Conservation (phyloP, 1,140 invertebrate genomes). For the Tetramorium alpestre region DNA sequence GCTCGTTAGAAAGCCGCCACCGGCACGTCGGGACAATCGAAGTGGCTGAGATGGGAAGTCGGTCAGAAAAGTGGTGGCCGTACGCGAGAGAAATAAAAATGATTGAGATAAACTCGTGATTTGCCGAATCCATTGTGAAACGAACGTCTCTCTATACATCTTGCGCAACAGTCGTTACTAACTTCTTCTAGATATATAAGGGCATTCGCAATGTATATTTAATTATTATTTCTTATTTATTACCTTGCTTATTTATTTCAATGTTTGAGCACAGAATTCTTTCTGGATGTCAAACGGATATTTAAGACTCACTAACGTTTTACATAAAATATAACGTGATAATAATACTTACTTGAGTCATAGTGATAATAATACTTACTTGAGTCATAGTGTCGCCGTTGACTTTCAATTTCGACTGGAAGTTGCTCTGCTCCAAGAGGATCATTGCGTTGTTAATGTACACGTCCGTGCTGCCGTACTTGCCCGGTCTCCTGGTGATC, state of each 20-base stretch:
- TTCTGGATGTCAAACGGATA: background rate
- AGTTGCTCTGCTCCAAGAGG: slow-evolving; percentile 89
- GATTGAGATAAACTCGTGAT: slow-evolving; percentile 22
- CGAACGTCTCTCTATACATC: background rate
- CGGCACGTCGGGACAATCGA: background rate
- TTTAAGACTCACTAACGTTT: background rate
- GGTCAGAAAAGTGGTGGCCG: slow-evolving; percentile 26
- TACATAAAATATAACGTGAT: background rate
- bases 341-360: slow-evolving; percentile 89
- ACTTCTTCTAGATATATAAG: background rate
- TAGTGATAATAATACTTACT: slow-evolving; percentile 86
- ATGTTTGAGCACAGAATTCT: background rate
- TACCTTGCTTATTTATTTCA: background rate
- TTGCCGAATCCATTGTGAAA: background rate
- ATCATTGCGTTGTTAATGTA: slow-evolving; percentile 94
- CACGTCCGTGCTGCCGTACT: slow-evolving; percentile 87
- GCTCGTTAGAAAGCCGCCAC: slow-evolving; percentile 72
- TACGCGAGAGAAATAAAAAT: slow-evolving; percentile 17
- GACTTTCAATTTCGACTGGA: slow-evolving; percentile 83
- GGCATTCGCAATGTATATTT: background rate
- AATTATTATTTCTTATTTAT: background rate
- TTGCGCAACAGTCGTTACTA: background rate
- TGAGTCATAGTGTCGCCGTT: slow-evolving; percentile 88
- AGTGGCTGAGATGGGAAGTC: slow-evolving; percentile 36
- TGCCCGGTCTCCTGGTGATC: slow-evolving; percentile 88